Base-by-base conservation (phyloP, 2,113 vertebrate genomes). In the Eclectus roratus region DNA sequence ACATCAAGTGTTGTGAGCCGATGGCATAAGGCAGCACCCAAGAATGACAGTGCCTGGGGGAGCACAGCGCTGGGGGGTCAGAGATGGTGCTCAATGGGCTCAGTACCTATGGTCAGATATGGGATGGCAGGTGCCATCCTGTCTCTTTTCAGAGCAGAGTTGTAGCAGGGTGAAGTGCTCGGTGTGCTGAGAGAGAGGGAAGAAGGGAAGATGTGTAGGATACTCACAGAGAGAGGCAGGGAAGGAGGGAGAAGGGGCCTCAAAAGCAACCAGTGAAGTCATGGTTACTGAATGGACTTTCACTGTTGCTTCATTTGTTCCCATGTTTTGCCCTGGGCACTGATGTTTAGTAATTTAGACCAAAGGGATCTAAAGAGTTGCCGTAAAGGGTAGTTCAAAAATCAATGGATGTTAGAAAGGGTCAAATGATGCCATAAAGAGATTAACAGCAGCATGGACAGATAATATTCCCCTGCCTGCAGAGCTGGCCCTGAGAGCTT, bases 341-440 rank as follows among this genome's bases (percentile, higher is more conserved):
- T 73, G 88, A 66, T 83, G 91, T 94, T 96, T 78, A 73, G 93
- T 95, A 86, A 95, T 96, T 97, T 94, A 94, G 85, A 91, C 91
- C 80, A 88, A 94, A 95, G 72, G 77, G 82, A 93, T 76, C 93
- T 89, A 72, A 91, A 88, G 87, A 43, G 29, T 91, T 86, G 88
- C 81, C 0, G 0, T 89, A 94, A 96, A 97, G 89, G 74, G 89
- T 72, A 94, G 96, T 95, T 82, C 63, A 95, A 91, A 96, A 97
- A 97, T 95, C 88, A 94, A 93, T 96, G 94, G 83, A 70, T 82
- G 88, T 93, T 94, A 87, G 85, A 96, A 95, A 86, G 95, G 93
- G 96, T 95, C 94, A 96, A 95, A 94, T 77, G 82, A 91, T 96
- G 89, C 91, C 76, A 96, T 91, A 96, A 96, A 94, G 89, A 96